Base-by-base conservation (phyloP, 2,113 vertebrate species). In the Solenodon paradoxus region DNA sequence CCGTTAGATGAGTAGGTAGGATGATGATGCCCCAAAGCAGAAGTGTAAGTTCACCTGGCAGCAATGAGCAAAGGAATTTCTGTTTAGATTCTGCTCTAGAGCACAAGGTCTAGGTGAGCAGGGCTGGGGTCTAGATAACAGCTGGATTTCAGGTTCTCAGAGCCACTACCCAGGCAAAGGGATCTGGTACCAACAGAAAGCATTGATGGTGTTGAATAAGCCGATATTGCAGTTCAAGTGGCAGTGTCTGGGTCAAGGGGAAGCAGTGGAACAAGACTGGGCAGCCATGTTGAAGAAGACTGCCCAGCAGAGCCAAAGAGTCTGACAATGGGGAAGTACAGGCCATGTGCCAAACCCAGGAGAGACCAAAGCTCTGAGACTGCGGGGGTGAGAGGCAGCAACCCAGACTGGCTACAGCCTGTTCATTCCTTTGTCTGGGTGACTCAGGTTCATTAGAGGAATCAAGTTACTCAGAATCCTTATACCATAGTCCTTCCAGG, bases 401-500 rank as follows among this genome's bases (percentile, higher is more conserved):
- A 53, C 74, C 90, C 94, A 97, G 97, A 91, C 91, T 95, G 95
- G 95, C 83, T 81, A 87, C 59, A 38, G 88, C 71, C 91, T 86
- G 79, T 66, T 97, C 93, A 96, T 94, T 95, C 96, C 95, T 87
- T 95, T 55, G 84, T 97, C 96, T 97, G 96, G 81, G 88, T 96
- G 84, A 72, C 86, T 93, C 6, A 17, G 69, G 84, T 95, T 97
- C 95, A 97, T 97, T 94, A 85, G 81, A 57, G 84, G 96, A 97
- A 96, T 97, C 53, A 0, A 96, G 88, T 97, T 97, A 96, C 97
- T 95, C 93, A 94, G 85, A 92, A 68, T 90, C 88, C 74, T 97
- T 55, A 35, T 91, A 94, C 91, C 71, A 38, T 24, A 95, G 82
- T 47, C 85, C 68, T 96, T 95, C 96, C 96, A 97, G 94, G 85